Evolutionary conservation across 2,888 invertebrate genomes (phyloP).

Genomic region (Sclerodermus sp.): DNA sequence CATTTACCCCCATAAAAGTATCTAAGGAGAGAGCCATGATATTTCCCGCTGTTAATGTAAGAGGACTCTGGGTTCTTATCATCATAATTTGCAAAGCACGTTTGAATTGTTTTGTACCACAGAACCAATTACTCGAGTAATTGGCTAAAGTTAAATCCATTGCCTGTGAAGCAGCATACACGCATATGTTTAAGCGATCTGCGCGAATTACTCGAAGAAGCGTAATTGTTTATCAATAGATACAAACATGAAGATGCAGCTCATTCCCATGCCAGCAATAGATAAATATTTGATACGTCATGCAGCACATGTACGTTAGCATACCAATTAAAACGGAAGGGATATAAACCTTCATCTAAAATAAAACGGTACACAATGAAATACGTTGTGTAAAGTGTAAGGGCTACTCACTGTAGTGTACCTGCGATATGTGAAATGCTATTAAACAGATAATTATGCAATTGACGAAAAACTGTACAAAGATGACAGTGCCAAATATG

Average conservation of each 20-base stretch:
- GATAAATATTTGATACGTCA: conserved; percentile 44
- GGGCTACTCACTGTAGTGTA: conserved; percentile 8
- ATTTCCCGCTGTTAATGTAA: conserved; percentile 34
- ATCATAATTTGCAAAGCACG: conserved; percentile 33
- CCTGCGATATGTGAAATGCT: conserved; percentile 40
- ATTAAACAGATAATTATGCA: conserved; percentile 39
- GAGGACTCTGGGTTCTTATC: conserved; percentile 29
- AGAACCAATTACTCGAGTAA: conserved; percentile 41
- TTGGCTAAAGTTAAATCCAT: conserved; percentile 17
- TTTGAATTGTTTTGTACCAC: conserved; percentile 31
- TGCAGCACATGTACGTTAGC: conserved; percentile 34
- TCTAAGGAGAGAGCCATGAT: conserved; percentile 36
- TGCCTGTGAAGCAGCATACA: no score
- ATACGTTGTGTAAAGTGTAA: background rate
- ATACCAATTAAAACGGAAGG: conserved; percentile 36
- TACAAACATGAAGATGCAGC: conserved; percentile 34
- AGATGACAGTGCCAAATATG: conserved; percentile 34
- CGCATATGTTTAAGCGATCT: no score
- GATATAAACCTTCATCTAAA: conserved; percentile 30
- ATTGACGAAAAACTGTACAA: conserved; percentile 37
- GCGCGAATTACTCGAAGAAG: no score
- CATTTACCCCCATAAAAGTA: conserved; percentile 40
- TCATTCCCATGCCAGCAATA: conserved; percentile 47
- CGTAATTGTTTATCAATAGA: no score
- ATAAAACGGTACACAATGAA: no score